Conservation (phyloP, 2,888 invertebrate species). For the Lepidochrysops patricia region DNA sequence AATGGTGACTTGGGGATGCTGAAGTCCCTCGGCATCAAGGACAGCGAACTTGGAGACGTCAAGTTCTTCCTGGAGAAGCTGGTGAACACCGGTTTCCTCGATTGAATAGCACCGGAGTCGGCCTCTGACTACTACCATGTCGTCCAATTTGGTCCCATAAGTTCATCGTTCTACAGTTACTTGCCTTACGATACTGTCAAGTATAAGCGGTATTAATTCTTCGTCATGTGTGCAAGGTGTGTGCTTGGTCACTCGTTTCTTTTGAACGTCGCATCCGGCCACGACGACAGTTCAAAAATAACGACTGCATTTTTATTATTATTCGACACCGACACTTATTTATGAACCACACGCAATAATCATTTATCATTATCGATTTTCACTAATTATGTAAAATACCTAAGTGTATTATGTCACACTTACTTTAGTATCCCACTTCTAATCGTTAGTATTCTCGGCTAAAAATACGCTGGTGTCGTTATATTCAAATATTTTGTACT, state of each 20-base stretch:
- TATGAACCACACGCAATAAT: background rate
- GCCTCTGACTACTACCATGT: conserved; percentile 82
- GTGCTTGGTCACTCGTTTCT: conserved; percentile 20
- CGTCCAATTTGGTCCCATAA: conserved; percentile 79
- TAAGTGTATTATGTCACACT: background rate
- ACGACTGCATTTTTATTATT: conserved; percentile 31
- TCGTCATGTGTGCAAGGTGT: conserved; percentile 39
- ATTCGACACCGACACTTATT: background rate
- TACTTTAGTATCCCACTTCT: background rate
- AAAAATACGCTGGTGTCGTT: background rate
- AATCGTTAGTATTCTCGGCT: no score
- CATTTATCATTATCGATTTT: background rate
- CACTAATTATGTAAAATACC: no score
- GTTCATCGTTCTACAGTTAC: conserved; percentile 83
- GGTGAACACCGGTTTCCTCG: conserved; percentile 95
- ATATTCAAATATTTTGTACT: background rate
- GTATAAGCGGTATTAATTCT: conserved; percentile 51
- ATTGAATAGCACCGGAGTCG: conserved; percentile 86
- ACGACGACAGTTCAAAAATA: conserved; percentile 45
- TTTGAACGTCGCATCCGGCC: conserved; percentile 48
- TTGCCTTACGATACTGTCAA: conserved; percentile 74
- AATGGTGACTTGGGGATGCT: conserved; percentile 95
- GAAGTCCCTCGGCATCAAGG: conserved; percentile 94
- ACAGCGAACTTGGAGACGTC: conserved; percentile 94
- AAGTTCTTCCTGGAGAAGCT: conserved; percentile 97